These are phyloP conservation scores for Rhabdomys dilectus DNA, from an alignment of 2,113 vertebrate genomes.

Conservation along the genomic window DNA sequence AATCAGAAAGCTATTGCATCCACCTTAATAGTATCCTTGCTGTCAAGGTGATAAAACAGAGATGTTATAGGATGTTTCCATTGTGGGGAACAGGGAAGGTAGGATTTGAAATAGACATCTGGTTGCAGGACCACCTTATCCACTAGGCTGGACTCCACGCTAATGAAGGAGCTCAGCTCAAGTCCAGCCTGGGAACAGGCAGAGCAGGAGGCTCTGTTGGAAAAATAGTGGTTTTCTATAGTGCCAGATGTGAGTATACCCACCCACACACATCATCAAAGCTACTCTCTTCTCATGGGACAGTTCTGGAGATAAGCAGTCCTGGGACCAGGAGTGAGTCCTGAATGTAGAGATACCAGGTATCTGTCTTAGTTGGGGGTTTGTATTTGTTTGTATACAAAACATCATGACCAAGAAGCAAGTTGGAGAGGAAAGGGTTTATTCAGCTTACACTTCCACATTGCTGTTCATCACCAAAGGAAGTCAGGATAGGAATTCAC, in stretches of 20 bases:
- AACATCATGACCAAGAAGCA: no score
- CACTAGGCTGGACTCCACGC: background rate
- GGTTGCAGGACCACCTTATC: background rate
- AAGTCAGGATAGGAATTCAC: no score
- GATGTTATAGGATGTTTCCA: background rate
- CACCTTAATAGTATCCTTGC: background rate
- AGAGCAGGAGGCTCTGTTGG: background rate
- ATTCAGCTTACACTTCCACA: no score
- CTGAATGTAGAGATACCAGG: background rate
- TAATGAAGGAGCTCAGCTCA: background rate
- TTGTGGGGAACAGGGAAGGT: no score
- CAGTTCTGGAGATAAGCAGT: background rate
- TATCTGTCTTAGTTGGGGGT: no score
- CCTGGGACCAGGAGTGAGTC: rapidly evolving
- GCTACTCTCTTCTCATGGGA: background rate
- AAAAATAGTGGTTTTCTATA: background rate
- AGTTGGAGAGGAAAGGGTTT: no score
- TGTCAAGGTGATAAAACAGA: background rate
- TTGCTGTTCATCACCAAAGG: no score
- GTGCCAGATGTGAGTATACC: background rate
- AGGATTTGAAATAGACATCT: background rate
- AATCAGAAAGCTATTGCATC: background rate
- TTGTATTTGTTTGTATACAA: no score
- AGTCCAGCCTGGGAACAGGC: background rate
- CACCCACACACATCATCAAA: background rate